Evolutionary conservation across 2,113 vertebrate species (phyloP).

Genomic region (Lethenteron reissneri): DNA sequence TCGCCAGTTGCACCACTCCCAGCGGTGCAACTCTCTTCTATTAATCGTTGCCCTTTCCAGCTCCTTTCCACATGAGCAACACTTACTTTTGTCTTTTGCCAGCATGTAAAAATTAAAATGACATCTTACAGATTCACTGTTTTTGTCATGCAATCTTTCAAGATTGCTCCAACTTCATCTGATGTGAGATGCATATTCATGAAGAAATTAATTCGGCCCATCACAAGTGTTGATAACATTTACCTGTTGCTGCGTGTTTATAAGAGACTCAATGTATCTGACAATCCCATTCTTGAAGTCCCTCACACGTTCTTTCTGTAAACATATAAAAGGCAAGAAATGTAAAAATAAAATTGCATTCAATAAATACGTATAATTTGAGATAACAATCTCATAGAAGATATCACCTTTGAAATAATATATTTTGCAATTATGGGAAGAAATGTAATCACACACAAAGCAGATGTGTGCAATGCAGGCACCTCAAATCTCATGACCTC

Average conservation of each 20-base stretch:
- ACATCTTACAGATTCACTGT: background rate
- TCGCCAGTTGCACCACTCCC: too few species aligned
- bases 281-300: conserved; percentile 88
- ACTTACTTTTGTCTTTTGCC: conserved; percentile 1
- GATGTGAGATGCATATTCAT: background rate
- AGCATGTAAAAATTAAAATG: background rate
- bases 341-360: conserved; percentile 10
- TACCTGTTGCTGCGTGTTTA: conserved; percentile 94
- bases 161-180: background rate
- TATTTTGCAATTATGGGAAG: background rate
- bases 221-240: background rate
- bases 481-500: conserved; percentile 92
- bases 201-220: conserved; percentile 11
- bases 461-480: conserved; percentile 15
- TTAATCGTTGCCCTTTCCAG: too few species aligned
- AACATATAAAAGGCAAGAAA: conserved; percentile 10
- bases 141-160: background rate
- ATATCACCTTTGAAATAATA: conserved; percentile 4
- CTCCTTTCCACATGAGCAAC: background rate
- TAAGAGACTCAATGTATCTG: conserved; percentile 85
- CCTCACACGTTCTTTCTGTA: conserved; percentile 78
- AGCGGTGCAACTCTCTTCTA: too few species aligned
- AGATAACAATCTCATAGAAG: background rate
- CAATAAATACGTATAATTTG: conserved; percentile 9
- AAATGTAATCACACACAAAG: conserved; percentile 4